Evolutionary conservation across 2,888 invertebrate species (phyloP).

Genomic region (Metopia argyrocephala): DNA sequence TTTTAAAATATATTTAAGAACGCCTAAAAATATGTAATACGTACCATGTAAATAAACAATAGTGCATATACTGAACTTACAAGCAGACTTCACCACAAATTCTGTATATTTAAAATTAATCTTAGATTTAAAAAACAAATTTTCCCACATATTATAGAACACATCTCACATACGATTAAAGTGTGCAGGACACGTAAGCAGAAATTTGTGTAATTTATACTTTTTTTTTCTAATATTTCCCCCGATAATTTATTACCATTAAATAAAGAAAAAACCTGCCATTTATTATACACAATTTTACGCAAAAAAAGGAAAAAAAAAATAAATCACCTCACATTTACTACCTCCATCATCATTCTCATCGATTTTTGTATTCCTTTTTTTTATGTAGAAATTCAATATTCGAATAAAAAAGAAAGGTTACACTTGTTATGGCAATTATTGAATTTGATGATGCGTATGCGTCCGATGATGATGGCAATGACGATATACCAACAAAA

Average conservation of each 20-base stretch:
- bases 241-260: neutral
- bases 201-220: neutral
- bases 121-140: too few relatives aligned
- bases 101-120: too few relatives aligned
- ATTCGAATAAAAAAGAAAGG: slow-evolving; percentile 40
- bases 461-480: slow-evolving; percentile 12
- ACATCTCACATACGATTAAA: too few relatives aligned
- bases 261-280: neutral
- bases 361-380: too few relatives aligned
- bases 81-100: too few relatives aligned
- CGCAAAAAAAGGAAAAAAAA: neutral
- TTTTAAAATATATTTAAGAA: too few relatives aligned
- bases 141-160: too few relatives aligned
- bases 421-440: slow-evolving; percentile 66
- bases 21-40: too few relatives aligned
- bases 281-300: neutral
- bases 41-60: too few relatives aligned
- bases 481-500: neutral
- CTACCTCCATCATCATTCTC: slow-evolving; percentile 5
- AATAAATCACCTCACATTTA: neutral
- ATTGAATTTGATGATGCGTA: slow-evolving; percentile 63
- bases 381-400: slow-evolving; percentile 20
- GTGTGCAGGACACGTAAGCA: too few relatives aligned
- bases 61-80: too few relatives aligned
- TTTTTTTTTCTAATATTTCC: neutral